These are phyloP conservation scores for Stegana nigrithorax DNA, from an alignment of 2,888 invertebrate genomes.

Conservation along the genomic window DNA sequence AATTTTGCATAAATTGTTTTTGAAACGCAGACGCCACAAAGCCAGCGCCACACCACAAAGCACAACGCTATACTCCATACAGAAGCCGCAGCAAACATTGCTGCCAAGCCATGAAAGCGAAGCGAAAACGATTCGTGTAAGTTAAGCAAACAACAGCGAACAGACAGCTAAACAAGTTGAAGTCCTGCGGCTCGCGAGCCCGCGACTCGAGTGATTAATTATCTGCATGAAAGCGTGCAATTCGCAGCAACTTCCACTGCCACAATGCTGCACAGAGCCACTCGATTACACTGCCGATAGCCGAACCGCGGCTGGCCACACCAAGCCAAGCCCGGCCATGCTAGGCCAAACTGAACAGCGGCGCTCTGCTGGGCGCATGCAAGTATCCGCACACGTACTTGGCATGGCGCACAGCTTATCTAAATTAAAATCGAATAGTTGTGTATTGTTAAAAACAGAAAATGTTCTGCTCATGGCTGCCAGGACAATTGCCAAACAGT, in stretches of 20 bases:
- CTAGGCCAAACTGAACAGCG: neutral
- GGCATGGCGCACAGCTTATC: constrained; percentile 36
- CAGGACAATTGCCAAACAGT: no score
- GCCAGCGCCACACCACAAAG: neutral
- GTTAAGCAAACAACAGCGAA: no score
- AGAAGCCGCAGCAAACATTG: neutral
- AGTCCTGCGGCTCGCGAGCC: neutral
- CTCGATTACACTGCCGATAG: no score
- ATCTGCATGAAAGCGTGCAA: constrained; percentile 61
- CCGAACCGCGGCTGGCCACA: no score
- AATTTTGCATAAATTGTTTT: constrained; percentile 4
- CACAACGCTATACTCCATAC: neutral
- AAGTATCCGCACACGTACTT: neutral
- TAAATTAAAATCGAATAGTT: constrained; percentile 54
- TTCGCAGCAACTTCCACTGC: constrained; percentile 40
- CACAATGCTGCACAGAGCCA: neutral
- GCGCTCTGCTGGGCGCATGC: no score
- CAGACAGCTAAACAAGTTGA: no score
- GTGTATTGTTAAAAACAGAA: no score
- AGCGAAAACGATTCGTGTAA: neutral
- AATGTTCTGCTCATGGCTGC: no score
- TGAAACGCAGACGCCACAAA: neutral
- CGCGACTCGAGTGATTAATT: constrained; percentile 45
- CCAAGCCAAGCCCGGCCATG: no score
- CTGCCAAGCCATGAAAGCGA: neutral